Conservation (phyloP, 2,888 invertebrate species). For the Ephialtes manifestator region DNA sequence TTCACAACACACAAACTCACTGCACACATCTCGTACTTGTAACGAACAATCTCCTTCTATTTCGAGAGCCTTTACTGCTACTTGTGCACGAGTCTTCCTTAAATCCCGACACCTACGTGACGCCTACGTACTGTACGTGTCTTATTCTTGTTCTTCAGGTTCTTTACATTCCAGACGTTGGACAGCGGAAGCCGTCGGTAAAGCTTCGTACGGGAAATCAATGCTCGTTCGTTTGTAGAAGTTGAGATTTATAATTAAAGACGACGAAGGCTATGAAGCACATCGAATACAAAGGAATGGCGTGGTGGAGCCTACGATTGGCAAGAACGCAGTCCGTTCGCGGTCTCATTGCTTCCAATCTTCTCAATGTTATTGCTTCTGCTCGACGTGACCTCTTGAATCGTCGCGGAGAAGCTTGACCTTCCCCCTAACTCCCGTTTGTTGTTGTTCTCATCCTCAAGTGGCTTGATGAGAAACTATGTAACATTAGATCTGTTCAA, state of each 20-base stretch:
- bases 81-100: constrained; percentile 37
- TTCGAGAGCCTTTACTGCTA: constrained; percentile 28
- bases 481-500: too few species aligned
- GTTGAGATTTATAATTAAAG: constrained; percentile 6
- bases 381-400: constrained; percentile 45
- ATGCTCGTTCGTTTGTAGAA: constrained; percentile 19
- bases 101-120: constrained; percentile 67
- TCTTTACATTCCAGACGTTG: constrained; percentile 15
- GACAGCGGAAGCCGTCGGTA: neutral
- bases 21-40: neutral
- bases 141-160: neutral
- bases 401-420: constrained; percentile 38
- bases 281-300: constrained; percentile 43
- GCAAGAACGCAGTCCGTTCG: constrained; percentile 75
- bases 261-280: neutral
- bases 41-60: constrained; percentile 19
- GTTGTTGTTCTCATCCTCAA: constrained; percentile 5
- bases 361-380: constrained; percentile 68
- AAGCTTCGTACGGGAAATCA: constrained; percentile 37
- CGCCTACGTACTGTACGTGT: constrained; percentile 52
- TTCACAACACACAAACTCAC: neutral
- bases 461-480: neutral
- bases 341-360: constrained; percentile 75
- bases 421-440: constrained; percentile 5
- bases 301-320: constrained; percentile 48